Evolutionary conservation across 2,888 invertebrate genomes (phyloP).

Genomic region (Pyrochroa serraticornis): DNA sequence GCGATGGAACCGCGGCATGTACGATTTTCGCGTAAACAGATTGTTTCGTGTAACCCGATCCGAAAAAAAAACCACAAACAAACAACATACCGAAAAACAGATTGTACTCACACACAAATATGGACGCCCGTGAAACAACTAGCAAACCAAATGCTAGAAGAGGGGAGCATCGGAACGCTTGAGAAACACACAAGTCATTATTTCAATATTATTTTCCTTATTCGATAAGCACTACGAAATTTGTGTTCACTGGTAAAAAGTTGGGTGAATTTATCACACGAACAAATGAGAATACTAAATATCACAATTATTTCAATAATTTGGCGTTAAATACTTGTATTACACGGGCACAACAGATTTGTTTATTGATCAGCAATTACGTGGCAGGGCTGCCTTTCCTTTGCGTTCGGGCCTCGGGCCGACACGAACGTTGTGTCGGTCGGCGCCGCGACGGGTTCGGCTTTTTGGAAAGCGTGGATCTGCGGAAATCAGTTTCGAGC

Average conservation of each 20-base stretch:
- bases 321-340: conserved; percentile 59
- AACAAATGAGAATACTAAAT: conserved; percentile 57
- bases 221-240: conserved; percentile 32
- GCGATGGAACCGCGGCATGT: too few species aligned
- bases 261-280: conserved; percentile 50
- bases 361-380: conserved; percentile 57
- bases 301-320: conserved; percentile 58
- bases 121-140: conserved; percentile 54
- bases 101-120: conserved; percentile 52
- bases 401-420: conserved; percentile 33
- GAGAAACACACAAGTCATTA: conserved; percentile 51
- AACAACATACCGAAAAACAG: conserved; percentile 12
- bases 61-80: conserved; percentile 22
- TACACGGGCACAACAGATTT: conserved; percentile 52
- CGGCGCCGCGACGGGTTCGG: conserved; percentile 32
- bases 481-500: conserved; percentile 47
- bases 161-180: conserved; percentile 49
- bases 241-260: conserved; percentile 41
- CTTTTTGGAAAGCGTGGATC: conserved; percentile 45
- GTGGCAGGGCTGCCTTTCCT: conserved; percentile 52
- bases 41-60: neutral
- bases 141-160: conserved; percentile 45
- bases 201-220: conserved; percentile 19
- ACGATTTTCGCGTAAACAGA: neutral
- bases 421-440: conserved; percentile 14